Evolutionary conservation across 2,797 vertebrate species (phyloP).

Genomic region (Poeciliopsis presidionis): DNA sequence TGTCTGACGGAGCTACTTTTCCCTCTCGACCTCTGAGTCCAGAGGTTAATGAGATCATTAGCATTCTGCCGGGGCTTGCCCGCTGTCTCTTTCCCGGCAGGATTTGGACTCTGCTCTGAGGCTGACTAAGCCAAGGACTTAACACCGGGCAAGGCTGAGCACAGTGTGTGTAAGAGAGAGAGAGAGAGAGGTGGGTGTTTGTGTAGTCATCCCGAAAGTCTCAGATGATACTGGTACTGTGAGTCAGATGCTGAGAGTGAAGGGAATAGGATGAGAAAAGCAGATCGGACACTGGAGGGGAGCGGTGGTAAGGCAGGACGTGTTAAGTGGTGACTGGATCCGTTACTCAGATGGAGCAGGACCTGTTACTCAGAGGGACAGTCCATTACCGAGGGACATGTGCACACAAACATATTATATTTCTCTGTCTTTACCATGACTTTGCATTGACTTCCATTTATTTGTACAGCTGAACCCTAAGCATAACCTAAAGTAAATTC

Average conservation of each 20-base stretch:
- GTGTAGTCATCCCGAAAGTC: constrained; percentile 68
- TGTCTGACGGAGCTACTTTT: constrained; percentile 67
- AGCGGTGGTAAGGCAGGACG: constrained; percentile 19
- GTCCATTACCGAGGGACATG: constrained; percentile 33
- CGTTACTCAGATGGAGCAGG: constrained; percentile 74
- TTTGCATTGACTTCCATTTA: too few relatives aligned
- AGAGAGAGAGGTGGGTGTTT: background rate
- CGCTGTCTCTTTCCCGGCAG: constrained; percentile 76
- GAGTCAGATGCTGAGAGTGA: constrained; percentile 75
- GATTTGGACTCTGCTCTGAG: constrained; percentile 61
- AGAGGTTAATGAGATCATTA: constrained; percentile 85
- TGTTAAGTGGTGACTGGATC: constrained; percentile 50
- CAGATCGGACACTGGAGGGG: constrained; percentile 14
- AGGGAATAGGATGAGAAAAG: constrained; percentile 43
- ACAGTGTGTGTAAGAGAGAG: constrained; percentile 19
- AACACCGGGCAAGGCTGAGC: constrained; percentile 37
- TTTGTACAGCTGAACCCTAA: too few relatives aligned
- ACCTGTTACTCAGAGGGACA: constrained; percentile 74
- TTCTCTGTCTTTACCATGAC: too few relatives aligned
- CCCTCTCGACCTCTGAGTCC: constrained; percentile 61
- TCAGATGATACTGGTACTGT: constrained; percentile 76
- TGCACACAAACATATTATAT: background rate
- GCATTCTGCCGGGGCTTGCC: constrained; percentile 80
- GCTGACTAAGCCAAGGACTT: constrained; percentile 73
- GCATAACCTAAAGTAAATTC: too few relatives aligned